phyloP scores from a whole-genome alignment of 2,113 vertebrate genomes.

The Leucoraja erinaceus region DNA sequence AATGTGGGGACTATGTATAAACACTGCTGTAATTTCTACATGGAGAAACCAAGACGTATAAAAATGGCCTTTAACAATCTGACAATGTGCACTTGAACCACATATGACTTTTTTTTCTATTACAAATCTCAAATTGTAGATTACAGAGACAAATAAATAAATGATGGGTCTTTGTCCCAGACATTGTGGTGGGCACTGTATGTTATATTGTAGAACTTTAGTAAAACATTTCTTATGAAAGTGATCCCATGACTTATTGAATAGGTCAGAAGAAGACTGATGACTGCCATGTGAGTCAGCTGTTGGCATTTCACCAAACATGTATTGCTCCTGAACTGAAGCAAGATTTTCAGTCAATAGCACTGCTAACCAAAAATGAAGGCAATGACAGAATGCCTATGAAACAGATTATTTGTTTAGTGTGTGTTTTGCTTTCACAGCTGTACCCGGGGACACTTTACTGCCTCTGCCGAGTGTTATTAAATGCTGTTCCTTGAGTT shows the following conservation, averaged over 20 bases:
- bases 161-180: too few relatives aligned
- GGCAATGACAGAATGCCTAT: too few relatives aligned
- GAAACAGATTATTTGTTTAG: background rate
- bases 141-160: too few relatives aligned
- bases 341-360: background rate
- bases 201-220: background rate
- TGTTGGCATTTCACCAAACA: too few relatives aligned
- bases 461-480: background rate
- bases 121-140: too few relatives aligned
- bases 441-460: background rate
- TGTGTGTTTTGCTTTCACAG: background rate
- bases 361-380: constrained; percentile 1
- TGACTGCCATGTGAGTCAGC: background rate
- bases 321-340: background rate
- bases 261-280: background rate
- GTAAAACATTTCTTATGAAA: background rate
- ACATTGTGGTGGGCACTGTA: too few relatives aligned
- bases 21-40: too few relatives aligned
- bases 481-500: background rate
- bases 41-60: too few relatives aligned
- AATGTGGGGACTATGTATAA: too few relatives aligned
- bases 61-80: too few relatives aligned
- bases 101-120: too few relatives aligned
- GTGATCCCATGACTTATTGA: background rate
- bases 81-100: too few relatives aligned